Percentiles rank a stretch among this genome's conserved stretches.
Evolutionary conservation across 2,888 invertebrate species (phyloP).

Genomic region (Epinotia brunnichana): DNA sequence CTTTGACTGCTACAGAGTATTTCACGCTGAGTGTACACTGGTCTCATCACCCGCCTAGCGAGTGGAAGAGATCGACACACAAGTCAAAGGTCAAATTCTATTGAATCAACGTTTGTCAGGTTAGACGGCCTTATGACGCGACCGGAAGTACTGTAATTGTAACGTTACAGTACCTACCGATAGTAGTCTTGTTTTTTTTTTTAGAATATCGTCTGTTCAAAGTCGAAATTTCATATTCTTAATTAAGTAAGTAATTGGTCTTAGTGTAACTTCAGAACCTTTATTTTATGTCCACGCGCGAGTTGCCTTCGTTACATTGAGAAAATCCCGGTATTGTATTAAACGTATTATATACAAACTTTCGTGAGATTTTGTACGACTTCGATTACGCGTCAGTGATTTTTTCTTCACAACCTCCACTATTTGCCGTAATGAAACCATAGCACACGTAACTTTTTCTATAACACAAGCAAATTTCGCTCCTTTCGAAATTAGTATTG

Average conservation of each 20-base stretch:
- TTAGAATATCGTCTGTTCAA: not conserved
- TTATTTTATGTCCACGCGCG: not conserved
- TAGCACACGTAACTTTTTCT: not conserved
- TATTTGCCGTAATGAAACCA: slow-evolving; percentile 1
- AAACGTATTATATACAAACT: not conserved
- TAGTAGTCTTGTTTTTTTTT: not conserved
- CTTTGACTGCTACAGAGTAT: too few relatives aligned
- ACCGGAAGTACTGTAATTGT: not conserved
- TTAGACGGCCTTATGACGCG: not conserved
- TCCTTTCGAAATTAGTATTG: not conserved
- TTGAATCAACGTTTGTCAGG: not conserved
- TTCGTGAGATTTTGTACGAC: not conserved
- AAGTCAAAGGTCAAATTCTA: not conserved
- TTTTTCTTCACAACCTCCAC: slow-evolving; percentile 14
- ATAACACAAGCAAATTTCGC: not conserved
- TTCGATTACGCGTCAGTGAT: not conserved
- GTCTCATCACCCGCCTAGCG: too few relatives aligned
- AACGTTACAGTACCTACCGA: not conserved
- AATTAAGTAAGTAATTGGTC: slow-evolving; percentile 13
- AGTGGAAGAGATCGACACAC: not conserved
- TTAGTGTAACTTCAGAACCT: slow-evolving; percentile 5
- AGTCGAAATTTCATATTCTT: not conserved
- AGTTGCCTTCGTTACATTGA: not conserved
- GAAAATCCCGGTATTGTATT: too few relatives aligned
- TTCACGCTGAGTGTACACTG: too few relatives aligned